Evolutionary conservation across 2,797 vertebrate species (phyloP).

Genomic region (Todus mexicanus): DNA sequence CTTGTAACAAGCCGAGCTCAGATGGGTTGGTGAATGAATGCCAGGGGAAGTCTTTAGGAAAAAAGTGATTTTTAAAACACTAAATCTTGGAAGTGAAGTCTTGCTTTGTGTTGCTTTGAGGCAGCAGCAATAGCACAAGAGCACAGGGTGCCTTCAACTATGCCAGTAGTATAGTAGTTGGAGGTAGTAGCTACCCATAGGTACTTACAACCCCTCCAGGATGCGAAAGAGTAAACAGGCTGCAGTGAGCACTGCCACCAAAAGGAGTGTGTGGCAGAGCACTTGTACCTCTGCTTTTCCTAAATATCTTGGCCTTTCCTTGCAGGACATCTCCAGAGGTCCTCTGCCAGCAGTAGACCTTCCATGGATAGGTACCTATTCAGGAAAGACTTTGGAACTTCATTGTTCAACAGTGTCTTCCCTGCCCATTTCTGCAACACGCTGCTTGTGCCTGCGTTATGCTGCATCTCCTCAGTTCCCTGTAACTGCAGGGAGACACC

Average conservation of each 20-base stretch:
- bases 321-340: background rate
- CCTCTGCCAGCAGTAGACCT: background rate
- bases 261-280: background rate
- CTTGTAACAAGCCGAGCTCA: background rate
- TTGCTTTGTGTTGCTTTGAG: background rate
- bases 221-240: background rate
- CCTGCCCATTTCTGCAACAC: rapidly evolving
- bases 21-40: background rate
- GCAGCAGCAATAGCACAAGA: background rate
- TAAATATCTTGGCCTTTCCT: background rate
- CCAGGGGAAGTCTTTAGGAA: background rate
- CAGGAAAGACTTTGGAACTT: background rate
- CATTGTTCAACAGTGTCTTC: background rate
- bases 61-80: background rate
- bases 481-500: background rate
- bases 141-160: background rate
- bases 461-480: background rate
- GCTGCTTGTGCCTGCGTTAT: rapidly evolving
- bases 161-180: no score
- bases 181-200: background rate
- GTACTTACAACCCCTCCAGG: background rate
- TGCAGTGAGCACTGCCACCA: background rate
- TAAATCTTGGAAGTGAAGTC: background rate
- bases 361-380: background rate
- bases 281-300: background rate